These are phyloP conservation scores for Pipra filicauda DNA, from an alignment of 2,113 vertebrate species.

Conservation along the genomic window DNA sequence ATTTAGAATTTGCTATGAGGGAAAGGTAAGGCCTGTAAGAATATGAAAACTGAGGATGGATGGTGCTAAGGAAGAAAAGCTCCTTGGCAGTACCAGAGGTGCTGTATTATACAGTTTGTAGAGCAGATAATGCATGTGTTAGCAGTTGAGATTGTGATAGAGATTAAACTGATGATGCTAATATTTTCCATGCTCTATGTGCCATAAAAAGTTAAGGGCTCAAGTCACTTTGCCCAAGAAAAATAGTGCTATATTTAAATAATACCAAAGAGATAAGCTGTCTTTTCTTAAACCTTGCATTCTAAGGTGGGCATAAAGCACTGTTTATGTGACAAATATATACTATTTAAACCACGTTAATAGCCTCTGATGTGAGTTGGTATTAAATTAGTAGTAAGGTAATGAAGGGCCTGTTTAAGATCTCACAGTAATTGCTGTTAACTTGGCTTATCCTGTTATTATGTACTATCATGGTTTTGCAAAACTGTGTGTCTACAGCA, in stretches of 20 bases:
- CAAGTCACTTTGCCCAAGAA: background rate
- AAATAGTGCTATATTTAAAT: background rate
- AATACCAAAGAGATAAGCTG: background rate
- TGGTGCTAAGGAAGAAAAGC: background rate
- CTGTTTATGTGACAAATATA: background rate
- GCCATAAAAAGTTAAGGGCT: background rate
- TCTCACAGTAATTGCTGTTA: background rate
- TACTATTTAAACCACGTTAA: background rate
- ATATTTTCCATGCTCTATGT: background rate
- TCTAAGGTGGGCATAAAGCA: background rate
- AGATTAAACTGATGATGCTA: background rate
- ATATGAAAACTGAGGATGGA: background rate
- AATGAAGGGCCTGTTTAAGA: background rate
- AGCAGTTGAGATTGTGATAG: background rate
- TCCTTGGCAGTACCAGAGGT: background rate
- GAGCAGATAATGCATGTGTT: background rate
- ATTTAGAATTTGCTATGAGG: background rate
- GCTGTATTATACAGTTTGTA: background rate
- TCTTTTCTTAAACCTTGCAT: background rate
- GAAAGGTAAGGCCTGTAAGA: background rate
- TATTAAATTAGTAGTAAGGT: background rate
- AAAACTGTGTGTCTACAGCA: background rate
- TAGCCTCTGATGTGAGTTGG: background rate
- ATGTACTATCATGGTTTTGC: background rate
- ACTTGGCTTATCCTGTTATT: background rate